Conservation (phyloP, 2,888 invertebrate species). For the Drosophila histrio region DNA sequence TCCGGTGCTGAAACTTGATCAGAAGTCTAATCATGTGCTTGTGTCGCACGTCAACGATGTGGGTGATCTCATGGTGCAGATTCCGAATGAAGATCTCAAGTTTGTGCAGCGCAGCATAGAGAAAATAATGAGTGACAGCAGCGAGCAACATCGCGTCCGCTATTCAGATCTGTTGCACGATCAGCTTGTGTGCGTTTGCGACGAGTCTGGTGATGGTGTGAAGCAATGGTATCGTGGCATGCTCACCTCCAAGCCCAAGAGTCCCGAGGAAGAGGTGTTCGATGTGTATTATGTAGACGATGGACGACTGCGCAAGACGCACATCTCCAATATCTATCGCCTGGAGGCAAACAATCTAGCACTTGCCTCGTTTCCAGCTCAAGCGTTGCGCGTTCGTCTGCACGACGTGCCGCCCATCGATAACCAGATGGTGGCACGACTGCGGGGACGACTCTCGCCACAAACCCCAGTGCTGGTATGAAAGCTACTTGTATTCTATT, state of each 20-base stretch:
- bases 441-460: slow-evolving; percentile 86
- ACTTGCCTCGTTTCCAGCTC: slow-evolving; percentile 86
- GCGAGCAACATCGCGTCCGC: slow-evolving; percentile 76
- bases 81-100: slow-evolving; percentile 78
- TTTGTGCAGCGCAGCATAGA: slow-evolving; percentile 80
- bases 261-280: slow-evolving; percentile 82
- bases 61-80: slow-evolving; percentile 82
- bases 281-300: slow-evolving; percentile 86
- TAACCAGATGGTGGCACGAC: slow-evolving; percentile 85
- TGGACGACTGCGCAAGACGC: slow-evolving; percentile 85
- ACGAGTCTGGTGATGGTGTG: slow-evolving; percentile 68
- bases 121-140: slow-evolving; percentile 53
- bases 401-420: slow-evolving; percentile 85
- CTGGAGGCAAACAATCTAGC: slow-evolving; percentile 86
- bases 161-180: slow-evolving; percentile 79
- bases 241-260: slow-evolving; percentile 81
- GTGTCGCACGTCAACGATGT: slow-evolving; percentile 81
- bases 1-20: slow-evolving; percentile 79
- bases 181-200: slow-evolving; percentile 85
- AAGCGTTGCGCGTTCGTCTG: slow-evolving; percentile 86
- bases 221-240: slow-evolving; percentile 85
- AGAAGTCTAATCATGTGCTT: slow-evolving; percentile 76
- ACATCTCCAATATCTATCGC: slow-evolving; percentile 84
- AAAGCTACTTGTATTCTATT: background rate
- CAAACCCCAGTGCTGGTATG: slow-evolving; percentile 84